Evolutionary conservation across 2,888 invertebrate species (phyloP).

Genomic region (Oxystoma pomonae): DNA sequence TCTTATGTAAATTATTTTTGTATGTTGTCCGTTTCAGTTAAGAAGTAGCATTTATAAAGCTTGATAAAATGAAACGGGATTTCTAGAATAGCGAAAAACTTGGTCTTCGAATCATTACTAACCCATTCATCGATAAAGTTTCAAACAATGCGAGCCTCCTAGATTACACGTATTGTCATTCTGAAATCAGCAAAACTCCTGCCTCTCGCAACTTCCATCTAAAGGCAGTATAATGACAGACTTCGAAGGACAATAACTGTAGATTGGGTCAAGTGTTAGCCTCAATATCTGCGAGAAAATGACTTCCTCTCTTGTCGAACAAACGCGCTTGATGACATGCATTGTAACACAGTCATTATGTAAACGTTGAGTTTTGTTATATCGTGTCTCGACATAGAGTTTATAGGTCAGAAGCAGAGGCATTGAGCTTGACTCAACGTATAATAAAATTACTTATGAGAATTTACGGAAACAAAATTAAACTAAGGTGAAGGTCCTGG

Average conservation of each 20-base stretch:
- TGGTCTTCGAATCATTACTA: no score
- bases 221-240: constrained; percentile 28
- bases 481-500: no score
- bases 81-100: no score
- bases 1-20: no score
- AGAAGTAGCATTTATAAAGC: no score
- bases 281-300: constrained; percentile 44
- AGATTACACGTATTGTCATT: not conserved
- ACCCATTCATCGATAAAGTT: not conserved
- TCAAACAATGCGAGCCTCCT: not conserved
- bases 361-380: constrained; percentile 45
- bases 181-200: not conserved
- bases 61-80: no score
- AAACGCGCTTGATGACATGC: constrained; percentile 46
- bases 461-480: no score
- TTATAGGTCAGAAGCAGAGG: not conserved
- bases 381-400: constrained; percentile 28
- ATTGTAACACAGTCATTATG: constrained; percentile 47
- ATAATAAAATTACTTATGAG: no score
- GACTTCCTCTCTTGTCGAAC: constrained; percentile 45
- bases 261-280: constrained; percentile 40
- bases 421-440: no score
- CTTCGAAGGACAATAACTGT: constrained; percentile 37
- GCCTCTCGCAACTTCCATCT: constrained; percentile 5
- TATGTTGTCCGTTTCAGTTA: no score